Base-by-base conservation (phyloP, 2,888 invertebrate species). In the Tiliacea citrago region DNA sequence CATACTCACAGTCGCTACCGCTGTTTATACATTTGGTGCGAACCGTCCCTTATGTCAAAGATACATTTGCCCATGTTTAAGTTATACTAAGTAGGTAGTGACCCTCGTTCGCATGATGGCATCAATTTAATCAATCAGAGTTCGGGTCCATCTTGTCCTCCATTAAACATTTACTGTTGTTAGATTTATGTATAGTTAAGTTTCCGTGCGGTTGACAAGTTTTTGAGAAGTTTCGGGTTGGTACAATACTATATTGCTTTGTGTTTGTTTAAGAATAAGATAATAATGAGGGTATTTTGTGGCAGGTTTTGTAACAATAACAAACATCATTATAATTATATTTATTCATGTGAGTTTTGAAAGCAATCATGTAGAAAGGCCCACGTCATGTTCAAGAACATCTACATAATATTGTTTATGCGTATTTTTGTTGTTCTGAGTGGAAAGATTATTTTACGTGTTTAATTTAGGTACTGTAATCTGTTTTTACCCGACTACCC, bases 51-150 rank as follows among this genome's bases (percentile, higher is more conserved):
- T 70, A 57, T 7, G 39, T 77, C 51, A 29, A 66, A 70, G 82
- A 35, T 67, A 77, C 72, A 68, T 72, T 60, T 51, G 66, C 60
- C 47, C 60, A 47, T 21, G 47, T 53, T 55, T 21, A 69, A 77
- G 61, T 81, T 49, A 73, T 49, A 77, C 58, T 76, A 68, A 73
- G 72, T 68, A 39, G 5, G 29, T 29, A 70, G 47, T 62, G 84
- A 77, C 77, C 83, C 78, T 81, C 68, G 79, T 72, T 57, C 71
- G 69, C 63, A 57, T 75, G 83, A 75, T 75, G 73, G 77, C 60
- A 77, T 72, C 77, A 80, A 85, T 83, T 77, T 71, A 84, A 84
- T 84, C 84, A 85, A 84, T 85, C 86, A 80, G 69, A 68, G 60
- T 47, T 53, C 51, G 73, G 69, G 68, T 66, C 62, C 13, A 51